Conservation (phyloP, 2,797 vertebrate species). For the Acanthiza pusilla region DNA sequence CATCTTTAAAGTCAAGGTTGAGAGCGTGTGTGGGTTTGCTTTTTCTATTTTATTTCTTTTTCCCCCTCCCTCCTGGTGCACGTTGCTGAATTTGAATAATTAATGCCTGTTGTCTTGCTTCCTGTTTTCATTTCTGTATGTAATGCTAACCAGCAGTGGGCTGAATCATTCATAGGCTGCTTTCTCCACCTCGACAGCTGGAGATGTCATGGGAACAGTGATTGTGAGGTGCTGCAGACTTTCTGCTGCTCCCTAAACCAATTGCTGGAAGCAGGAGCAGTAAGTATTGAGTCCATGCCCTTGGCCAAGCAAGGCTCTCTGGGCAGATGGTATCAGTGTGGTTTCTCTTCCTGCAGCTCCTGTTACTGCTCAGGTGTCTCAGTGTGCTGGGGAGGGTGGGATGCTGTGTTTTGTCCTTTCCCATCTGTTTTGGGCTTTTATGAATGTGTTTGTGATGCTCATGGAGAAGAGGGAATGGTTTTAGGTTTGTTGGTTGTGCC, state of each 20-base stretch:
- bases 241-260: neutral
- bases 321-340: neutral
- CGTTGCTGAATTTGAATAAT: slow-evolving; percentile 60
- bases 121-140: slow-evolving; percentile 60
- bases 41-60: neutral
- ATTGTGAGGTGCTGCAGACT: neutral
- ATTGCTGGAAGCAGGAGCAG: neutral
- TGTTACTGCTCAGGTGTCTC: neutral
- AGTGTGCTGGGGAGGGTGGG: neutral
- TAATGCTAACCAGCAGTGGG: slow-evolving; percentile 46
- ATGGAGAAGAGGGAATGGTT: neutral
- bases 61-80: neutral
- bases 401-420: neutral
- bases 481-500: neutral
- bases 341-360: neutral
- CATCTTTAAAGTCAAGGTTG: neutral
- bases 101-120: slow-evolving; percentile 57
- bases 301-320: neutral
- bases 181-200: slow-evolving; percentile 2
- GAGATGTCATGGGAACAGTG: slow-evolving; percentile 17
- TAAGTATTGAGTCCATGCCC: neutral
- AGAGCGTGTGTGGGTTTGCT: neutral
- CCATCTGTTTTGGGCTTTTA: neutral
- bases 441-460: accelerated
- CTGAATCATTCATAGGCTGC: slow-evolving; percentile 66